Base-by-base conservation (phyloP, 1,140 invertebrate genomes). In the Globodera rostochiensis region DNA sequence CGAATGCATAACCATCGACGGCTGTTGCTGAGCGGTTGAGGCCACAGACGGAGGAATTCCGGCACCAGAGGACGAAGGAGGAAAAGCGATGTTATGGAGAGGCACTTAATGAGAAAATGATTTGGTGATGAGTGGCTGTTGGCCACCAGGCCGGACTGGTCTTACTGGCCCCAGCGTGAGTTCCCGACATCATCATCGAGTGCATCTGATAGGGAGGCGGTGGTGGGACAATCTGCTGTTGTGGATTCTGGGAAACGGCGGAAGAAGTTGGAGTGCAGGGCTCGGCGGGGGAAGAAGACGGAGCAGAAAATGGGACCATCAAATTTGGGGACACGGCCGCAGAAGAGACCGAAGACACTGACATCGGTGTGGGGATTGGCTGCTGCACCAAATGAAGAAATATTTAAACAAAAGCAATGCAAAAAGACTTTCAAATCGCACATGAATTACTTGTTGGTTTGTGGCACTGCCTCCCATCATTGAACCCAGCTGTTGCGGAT, bases 161-260 rank as follows among this genome's bases (percentile, higher is more conserved):
- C 21, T 66, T 71, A 71, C 69, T 71, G 36, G 11, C 1, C 57
- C 57, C 57, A 64, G 19, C 57, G 15, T 4, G 21, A 15, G 69
- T 19, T 11, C 36, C 69, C 11, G 69, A 71, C 69, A 71, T 25
- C 25, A 45, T 19, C 69, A 71, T 71, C 19, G 69, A 11, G 47
- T 50, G 66, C 77, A 78, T 78, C n/a, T 69, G 77, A 8, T 78
- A 69, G 21, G 21, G 77, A 13, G 77, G n/a, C 0, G 70, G 57
- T 57, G 57, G 77, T 13, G 77, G 49, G 19, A 69, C 49, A 36
- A 45, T 47, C 9, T 69, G 70, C 15, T 66, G 6, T 78, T 78
- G 77, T 46, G 60, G 21, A 45, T 49, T 13, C 21, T 21, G 49
- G 11, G 9, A 46, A 21, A 66, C 64, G 46, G n/a, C 74, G 21